Conservation (phyloP, 2,888 invertebrate species). For the Frankliniella intonsa region DNA sequence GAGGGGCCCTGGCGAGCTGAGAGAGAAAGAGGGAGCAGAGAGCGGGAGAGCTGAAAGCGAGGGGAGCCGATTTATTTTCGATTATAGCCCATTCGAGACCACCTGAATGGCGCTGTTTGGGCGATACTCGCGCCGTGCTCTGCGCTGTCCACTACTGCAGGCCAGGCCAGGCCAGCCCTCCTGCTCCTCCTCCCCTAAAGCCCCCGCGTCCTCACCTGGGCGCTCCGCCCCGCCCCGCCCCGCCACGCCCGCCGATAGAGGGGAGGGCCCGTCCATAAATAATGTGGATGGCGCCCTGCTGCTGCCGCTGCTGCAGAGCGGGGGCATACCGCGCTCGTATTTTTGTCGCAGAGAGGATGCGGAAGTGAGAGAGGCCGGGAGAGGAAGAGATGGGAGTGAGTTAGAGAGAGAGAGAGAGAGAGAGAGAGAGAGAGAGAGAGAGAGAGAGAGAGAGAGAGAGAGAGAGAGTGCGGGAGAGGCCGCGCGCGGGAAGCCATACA, state of each 20-base stretch:
- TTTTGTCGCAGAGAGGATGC: background rate
- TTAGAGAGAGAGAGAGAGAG: background rate
- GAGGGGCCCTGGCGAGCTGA: background rate
- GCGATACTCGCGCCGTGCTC: background rate
- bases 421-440: background rate
- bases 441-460: background rate
- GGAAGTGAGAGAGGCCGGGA: background rate
- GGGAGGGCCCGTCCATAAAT: background rate
- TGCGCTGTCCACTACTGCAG: background rate
- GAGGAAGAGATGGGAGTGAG: background rate
- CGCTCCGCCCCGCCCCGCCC: background rate
- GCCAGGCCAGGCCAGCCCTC: no score
- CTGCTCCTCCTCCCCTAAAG: background rate
- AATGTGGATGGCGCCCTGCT: background rate
- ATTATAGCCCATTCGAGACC: background rate
- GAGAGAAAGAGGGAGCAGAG: background rate
- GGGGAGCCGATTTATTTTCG: background rate
- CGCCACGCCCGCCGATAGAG: background rate
- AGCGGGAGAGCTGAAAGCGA: background rate
- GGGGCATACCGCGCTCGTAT: background rate
- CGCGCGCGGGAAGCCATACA: background rate
- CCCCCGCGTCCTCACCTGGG: background rate
- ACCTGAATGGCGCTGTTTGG: background rate
- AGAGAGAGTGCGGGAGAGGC: background rate
- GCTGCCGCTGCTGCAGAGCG: background rate